Evolutionary conservation across 2,888 invertebrate species (phyloP).

Genomic region (Tetragonula carbonaria): DNA sequence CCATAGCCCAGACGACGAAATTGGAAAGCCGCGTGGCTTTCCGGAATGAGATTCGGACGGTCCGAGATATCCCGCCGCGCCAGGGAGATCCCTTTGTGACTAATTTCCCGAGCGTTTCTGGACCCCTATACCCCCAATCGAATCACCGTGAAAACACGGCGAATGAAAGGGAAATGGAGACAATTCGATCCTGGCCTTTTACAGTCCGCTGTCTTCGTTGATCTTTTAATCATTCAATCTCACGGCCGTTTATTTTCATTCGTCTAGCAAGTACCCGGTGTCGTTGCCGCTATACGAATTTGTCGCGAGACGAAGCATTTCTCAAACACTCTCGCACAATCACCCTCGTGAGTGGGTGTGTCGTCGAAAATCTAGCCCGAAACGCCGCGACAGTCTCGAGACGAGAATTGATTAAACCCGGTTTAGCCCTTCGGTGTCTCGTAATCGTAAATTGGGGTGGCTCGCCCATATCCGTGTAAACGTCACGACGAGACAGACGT

Average conservation of each 20-base stretch:
- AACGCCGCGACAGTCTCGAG: constrained; percentile 42
- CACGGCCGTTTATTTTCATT: background rate
- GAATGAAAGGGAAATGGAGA: constrained; percentile 30
- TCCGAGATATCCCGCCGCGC: constrained; percentile 30
- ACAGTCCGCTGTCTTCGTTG: constrained; percentile 5
- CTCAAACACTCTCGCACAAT: too few species aligned
- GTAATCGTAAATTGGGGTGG: constrained; percentile 75
- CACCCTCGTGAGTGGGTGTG: background rate
- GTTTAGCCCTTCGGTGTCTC: constrained; percentile 69
- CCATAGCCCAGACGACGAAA: constrained; percentile 24
- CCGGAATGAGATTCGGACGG: constrained; percentile 48
- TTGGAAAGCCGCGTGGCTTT: constrained; percentile 56
- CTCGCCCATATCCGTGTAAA: constrained; percentile 47
- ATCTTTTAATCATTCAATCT: constrained; percentile 17
- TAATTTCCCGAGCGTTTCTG: constrained; percentile 49
- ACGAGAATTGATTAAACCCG: constrained; percentile 74
- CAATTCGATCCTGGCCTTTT: constrained; percentile 13
- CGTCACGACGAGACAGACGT: constrained; percentile 32
- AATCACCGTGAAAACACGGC: constrained; percentile 36
- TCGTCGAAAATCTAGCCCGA: constrained; percentile 26
- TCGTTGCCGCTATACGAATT: background rate
- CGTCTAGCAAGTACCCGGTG: too few species aligned
- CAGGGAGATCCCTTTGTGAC: constrained; percentile 48
- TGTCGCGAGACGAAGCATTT: background rate
- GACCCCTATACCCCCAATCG: constrained; percentile 15